phyloP scores from a whole-genome alignment of 2,888 invertebrate genomes.

The Schrankia costaestrigalis region DNA sequence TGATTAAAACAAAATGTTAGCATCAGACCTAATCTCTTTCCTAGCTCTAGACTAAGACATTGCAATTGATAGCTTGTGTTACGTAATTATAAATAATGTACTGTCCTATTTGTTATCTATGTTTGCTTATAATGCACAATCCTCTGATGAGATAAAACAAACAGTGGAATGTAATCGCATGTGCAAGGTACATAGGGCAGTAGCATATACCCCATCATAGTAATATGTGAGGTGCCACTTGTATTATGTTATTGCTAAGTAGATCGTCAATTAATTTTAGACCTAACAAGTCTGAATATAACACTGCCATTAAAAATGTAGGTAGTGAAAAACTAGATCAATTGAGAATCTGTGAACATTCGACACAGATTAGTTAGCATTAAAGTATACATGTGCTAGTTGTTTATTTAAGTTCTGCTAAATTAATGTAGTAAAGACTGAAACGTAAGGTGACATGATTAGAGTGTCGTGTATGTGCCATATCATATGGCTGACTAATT shows the following conservation, averaged over 20 bases:
- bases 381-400: too few relatives aligned
- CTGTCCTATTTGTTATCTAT: constrained; percentile 21
- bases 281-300: constrained; percentile 1
- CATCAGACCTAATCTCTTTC: constrained; percentile 26
- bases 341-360: constrained; percentile 36
- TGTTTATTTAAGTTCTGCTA: constrained; percentile 39
- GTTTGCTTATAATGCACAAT: too few relatives aligned
- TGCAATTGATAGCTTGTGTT: constrained; percentile 28
- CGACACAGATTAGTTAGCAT: too few relatives aligned
- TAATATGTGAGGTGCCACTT: constrained; percentile 58
- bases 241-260: constrained; percentile 35
- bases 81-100: constrained; percentile 30
- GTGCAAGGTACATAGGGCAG: constrained; percentile 17
- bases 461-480: constrained; percentile 38
- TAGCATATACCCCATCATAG: constrained; percentile 16
- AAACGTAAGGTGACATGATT: constrained; percentile 36
- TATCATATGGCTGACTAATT: constrained; percentile 31
- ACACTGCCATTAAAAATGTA: constrained; percentile 33
- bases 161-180: too few relatives aligned
- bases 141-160: too few relatives aligned
- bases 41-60: constrained; percentile 34
- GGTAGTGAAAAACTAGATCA: constrained; percentile 39
- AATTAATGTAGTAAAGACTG: constrained; percentile 49
- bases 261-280: constrained; percentile 36
- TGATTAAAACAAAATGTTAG: too few relatives aligned